Evolutionary conservation across 2,888 invertebrate genomes (phyloP), one percentile per base, ranked within the genome.

Genomic region (Temnothorax ravouxi): DNA sequence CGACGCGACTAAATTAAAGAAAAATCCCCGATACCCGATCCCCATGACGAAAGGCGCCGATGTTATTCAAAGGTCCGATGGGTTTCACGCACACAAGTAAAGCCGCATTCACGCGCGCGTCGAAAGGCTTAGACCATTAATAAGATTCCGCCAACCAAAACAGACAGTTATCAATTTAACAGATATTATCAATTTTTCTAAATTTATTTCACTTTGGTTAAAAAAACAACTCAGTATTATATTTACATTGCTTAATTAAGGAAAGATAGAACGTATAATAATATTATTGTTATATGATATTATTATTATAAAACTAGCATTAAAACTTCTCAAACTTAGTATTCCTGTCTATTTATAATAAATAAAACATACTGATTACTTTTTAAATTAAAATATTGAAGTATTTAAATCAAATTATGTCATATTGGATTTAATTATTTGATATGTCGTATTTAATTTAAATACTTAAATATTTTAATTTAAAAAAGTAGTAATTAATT

Each of bases 1-100:
- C 54, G 44, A 52, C 67, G 41, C 71, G 54, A 71, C 79, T 71
- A 71, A 79, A 79, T 79, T 71, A 80, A 80, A 80, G 74, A 80
- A 80, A 80, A 80, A 74, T 80, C 21, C 47, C 29, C 71, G 47
- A 69, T 69, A 79, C 29, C 34, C 74, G 47, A 79, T 79, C 47
- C 79, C 47, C 34, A 47, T 59, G 72, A 79, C 79, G 34, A 80
- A 80, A 80, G 79, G 38, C 59, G 47, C 47, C 47, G 47, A 72
- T 47, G 59, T 74, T 80, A 80, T 72, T 80, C 74, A 59, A 72
- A 34, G 34, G 38, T 38, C 74, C 47, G 59, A 79, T 41, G 72
- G 72, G 41, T 59, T 59, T 3, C n/a, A 56, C 44, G 15, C 29
- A 76, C 41, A 47, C 25, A 44, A 6, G 5, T 34, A 29, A 15